phyloP scores from a whole-genome alignment of 2,888 invertebrate genomes.

The Lycophotia porphyrea region DNA sequence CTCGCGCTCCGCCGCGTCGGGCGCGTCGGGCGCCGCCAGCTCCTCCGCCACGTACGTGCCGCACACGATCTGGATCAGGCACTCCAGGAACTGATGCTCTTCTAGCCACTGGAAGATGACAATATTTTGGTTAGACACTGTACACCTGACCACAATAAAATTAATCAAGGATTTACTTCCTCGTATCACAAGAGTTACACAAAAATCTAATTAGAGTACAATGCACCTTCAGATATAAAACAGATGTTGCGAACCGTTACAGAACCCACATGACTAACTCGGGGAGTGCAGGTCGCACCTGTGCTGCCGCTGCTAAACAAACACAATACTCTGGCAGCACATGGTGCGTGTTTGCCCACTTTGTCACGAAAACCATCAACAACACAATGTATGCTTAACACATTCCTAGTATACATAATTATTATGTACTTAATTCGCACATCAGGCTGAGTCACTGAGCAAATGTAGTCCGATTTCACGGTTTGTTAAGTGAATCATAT shows the following conservation, averaged over 20 bases:
- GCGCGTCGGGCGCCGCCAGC: conserved; percentile 54
- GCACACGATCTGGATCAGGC: conserved; percentile 92
- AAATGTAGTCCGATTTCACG: background rate
- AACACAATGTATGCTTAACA: conserved; percentile 5
- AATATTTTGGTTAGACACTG: background rate
- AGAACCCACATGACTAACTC: conserved; percentile 4
- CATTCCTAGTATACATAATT: conserved; percentile 21
- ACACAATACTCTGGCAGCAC: background rate
- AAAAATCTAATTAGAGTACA: conserved; percentile 6
- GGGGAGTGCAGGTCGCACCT: background rate
- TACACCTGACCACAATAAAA: too few relatives aligned
- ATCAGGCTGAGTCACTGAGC: conserved; percentile 14
- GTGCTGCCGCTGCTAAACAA: conserved; percentile 1
- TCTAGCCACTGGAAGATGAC: conserved; percentile 94
- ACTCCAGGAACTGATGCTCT: conserved; percentile 96
- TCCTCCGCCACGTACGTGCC: conserved; percentile 83
- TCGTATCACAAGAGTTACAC: too few relatives aligned
- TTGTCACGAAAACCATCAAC: background rate
- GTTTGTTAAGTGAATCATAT: conserved; percentile 27
- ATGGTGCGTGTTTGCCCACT: conserved; percentile 6
- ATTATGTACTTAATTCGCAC: conserved; percentile 6
- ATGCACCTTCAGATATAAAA: background rate
- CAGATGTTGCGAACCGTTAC: background rate
- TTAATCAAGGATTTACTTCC: too few relatives aligned
- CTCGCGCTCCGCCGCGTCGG: conserved; percentile 74